These are phyloP conservation scores for Melipona quadrifasciata DNA, from an alignment of 1,140 invertebrate genomes.

Conservation along the genomic window DNA sequence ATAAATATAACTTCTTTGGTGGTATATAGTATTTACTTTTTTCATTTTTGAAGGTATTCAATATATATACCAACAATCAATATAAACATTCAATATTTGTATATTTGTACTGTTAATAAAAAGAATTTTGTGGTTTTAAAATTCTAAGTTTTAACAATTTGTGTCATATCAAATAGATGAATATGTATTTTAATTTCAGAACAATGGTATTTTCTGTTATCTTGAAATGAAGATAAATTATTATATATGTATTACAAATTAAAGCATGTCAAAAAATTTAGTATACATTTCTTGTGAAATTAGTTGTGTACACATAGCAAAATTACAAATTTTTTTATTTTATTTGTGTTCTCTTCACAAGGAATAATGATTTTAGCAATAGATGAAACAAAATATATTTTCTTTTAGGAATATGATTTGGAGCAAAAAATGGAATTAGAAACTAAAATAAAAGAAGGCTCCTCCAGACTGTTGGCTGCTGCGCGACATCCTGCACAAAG, in stretches of 20 bases:
- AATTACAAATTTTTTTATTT: background rate
- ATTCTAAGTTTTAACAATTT: background rate
- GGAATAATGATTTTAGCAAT: background rate
- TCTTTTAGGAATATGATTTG: slow-evolving; percentile 84
- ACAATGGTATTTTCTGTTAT: background rate
- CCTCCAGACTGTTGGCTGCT: slow-evolving; percentile 86
- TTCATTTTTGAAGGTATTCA: background rate
- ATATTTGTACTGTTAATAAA: background rate
- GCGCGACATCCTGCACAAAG: slow-evolving; percentile 85
- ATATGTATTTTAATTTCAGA: background rate
- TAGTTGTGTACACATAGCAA: background rate
- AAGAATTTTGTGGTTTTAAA: background rate
- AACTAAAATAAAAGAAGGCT: slow-evolving; percentile 89
- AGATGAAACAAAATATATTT: background rate
- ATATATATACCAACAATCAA: background rate
- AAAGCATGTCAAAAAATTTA: background rate
- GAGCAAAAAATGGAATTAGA: slow-evolving; percentile 89
- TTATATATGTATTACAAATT: background rate
- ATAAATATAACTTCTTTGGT: background rate
- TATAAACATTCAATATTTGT: background rate
- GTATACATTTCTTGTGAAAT: background rate
- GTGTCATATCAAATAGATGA: background rate
- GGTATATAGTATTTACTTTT: background rate
- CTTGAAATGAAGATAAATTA: background rate
- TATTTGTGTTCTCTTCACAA: background rate